phyloP scores from a whole-genome alignment of 2,888 invertebrate species.

The Alentia gelatinosa region DNA sequence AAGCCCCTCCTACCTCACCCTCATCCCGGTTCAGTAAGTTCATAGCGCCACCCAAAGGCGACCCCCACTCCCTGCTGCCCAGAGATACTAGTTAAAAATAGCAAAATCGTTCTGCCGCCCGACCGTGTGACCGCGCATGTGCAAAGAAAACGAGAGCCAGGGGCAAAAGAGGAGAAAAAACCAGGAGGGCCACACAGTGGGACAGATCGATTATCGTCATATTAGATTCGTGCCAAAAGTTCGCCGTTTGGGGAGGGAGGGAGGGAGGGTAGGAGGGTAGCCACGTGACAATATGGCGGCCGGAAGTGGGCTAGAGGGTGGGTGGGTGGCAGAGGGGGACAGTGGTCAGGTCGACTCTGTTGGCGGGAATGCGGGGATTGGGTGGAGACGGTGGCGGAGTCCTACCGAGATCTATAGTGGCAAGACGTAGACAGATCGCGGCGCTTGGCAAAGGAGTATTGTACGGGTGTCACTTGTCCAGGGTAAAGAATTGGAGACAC shows the following conservation, averaged over 20 bases:
- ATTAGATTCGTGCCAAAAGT: slow-evolving; percentile 36
- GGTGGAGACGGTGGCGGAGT: background rate
- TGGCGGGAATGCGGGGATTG: background rate
- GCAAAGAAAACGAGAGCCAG: background rate
- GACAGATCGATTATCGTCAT: slow-evolving; percentile 37
- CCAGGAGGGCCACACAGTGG: background rate
- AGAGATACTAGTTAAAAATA: slow-evolving; percentile 14
- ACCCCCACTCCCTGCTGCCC: background rate
- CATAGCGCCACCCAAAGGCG: background rate
- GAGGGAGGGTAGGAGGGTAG: background rate
- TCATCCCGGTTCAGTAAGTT: background rate
- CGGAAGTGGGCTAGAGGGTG: background rate
- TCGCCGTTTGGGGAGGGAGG: background rate
- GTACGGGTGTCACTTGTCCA: background rate
- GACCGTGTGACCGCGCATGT: slow-evolving; percentile 14
- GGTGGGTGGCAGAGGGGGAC: background rate
- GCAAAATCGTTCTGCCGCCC: background rate
- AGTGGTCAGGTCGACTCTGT: background rate
- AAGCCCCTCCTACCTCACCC: background rate
- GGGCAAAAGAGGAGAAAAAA: background rate
- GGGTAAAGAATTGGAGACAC: background rate
- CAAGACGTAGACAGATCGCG: background rate
- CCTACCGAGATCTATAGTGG: background rate
- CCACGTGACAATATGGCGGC: slow-evolving; percentile 9
- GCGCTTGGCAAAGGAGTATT: background rate